These are phyloP conservation scores for Xenus cinereus DNA, from an alignment of 2,113 vertebrate genomes.

Conservation along the genomic window DNA sequence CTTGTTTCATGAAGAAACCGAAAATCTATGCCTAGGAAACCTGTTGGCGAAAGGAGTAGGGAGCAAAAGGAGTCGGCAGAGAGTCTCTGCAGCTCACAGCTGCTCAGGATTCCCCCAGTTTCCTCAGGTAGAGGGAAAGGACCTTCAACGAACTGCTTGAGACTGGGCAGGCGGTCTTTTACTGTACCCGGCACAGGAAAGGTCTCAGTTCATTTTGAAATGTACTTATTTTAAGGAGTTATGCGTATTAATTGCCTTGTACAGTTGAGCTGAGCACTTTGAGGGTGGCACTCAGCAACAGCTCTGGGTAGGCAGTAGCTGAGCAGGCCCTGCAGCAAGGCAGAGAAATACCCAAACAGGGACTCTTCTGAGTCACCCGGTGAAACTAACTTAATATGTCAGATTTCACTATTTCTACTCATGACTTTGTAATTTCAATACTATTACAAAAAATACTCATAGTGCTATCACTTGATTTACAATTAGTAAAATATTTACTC, in stretches of 20 bases:
- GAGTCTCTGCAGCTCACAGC: rapidly evolving
- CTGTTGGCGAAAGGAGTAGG: no score
- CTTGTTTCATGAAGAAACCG: not conserved
- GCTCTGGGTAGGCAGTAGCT: not conserved
- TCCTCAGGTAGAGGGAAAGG: no score
- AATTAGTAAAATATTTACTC: not conserved
- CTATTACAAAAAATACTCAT: not conserved
- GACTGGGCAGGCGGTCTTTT: not conserved
- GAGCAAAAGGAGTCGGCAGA: no score
- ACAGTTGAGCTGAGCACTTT: not conserved
- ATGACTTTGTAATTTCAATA: not conserved
- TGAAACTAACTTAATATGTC: not conserved
- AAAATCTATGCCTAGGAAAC: not conserved
- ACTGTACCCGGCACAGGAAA: not conserved
- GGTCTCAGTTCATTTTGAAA: not conserved
- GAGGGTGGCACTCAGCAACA: not conserved
- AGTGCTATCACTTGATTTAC: not conserved
- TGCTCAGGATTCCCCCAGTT: not conserved
- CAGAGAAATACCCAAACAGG: not conserved
- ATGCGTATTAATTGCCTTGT: not conserved
- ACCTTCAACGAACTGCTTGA: not conserved
- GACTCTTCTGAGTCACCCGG: not conserved
- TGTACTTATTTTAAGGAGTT: not conserved
- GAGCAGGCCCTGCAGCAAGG: not conserved
- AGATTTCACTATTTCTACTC: not conserved